Evolutionary conservation across 2,888 invertebrate genomes (phyloP).

Genomic region (Cybosia mesomella): DNA sequence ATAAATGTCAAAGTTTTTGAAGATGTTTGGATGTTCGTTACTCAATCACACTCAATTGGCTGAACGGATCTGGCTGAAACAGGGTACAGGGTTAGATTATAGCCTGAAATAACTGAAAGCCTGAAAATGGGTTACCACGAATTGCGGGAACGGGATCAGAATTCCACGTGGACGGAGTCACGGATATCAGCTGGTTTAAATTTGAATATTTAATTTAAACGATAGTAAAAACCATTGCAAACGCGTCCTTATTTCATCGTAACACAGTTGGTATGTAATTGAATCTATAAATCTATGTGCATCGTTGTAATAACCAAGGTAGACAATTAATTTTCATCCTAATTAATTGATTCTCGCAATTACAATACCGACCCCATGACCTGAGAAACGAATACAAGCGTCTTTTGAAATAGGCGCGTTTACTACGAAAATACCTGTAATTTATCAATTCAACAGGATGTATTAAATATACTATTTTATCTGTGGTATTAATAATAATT

Average conservation of each 20-base stretch:
- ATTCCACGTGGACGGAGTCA: too few relatives aligned
- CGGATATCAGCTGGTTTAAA: too few relatives aligned
- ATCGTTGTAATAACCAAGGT: constrained; percentile 45
- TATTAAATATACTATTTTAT: constrained; percentile 21
- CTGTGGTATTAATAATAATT: constrained; percentile 31
- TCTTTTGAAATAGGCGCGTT: constrained; percentile 47
- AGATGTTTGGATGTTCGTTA: too few relatives aligned
- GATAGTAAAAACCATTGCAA: neutral
- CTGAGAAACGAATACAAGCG: constrained; percentile 50
- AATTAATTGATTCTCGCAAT: constrained; percentile 75
- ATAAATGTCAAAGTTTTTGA: too few relatives aligned
- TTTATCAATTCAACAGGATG: constrained; percentile 43
- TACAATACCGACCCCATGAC: constrained; percentile 68
- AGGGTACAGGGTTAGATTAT: too few relatives aligned
- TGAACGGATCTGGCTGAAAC: too few relatives aligned
- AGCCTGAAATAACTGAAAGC: too few relatives aligned
- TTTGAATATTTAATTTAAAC: neutral
- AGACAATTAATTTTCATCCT: constrained; percentile 71
- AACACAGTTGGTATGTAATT: constrained; percentile 49
- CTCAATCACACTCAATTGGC: too few relatives aligned
- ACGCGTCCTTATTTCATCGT: neutral
- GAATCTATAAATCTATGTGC: constrained; percentile 59
- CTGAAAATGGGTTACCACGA: too few relatives aligned
- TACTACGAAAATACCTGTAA: constrained; percentile 38
- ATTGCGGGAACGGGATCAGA: too few relatives aligned